Percentiles rank a stretch among this genome's conserved stretches.
Conservation (phyloP, 30 jellyfish, hydroid and myxozoan genomes). For the Catostylus mosaicus region DNA sequence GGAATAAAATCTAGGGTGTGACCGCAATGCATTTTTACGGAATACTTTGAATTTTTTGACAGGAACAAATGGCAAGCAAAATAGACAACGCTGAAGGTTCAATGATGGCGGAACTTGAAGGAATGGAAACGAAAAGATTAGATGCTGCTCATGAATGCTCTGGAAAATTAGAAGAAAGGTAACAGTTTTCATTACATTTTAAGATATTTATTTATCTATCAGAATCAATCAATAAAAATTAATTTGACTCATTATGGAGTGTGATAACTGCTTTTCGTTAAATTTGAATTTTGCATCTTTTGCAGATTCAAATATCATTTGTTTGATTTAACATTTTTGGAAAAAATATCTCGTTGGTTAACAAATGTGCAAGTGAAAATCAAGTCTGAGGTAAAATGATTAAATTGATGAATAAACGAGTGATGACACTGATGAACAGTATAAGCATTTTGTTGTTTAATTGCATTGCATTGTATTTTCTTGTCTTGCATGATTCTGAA, state of each 20-base stretch:
- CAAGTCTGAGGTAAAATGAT: constrained; percentile 75
- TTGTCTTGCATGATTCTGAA: not conserved
- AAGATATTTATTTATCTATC: no score
- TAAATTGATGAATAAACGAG: not conserved
- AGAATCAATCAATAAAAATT: not conserved
- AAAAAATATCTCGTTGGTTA: constrained; percentile 82
- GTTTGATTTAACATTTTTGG: constrained; percentile 85
- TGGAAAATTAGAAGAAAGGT: constrained; percentile 87
- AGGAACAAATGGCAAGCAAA: constrained; percentile 88
- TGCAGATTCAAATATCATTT: constrained; percentile 83
- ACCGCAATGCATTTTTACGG: not conserved
- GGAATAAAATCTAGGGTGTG: not conserved
- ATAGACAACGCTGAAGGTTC: constrained; percentile 83
- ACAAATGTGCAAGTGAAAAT: constrained; percentile 82
- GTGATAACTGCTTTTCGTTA: no score
- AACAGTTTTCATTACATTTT: no score
- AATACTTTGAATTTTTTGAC: not conserved
- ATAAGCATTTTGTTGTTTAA: not conserved
- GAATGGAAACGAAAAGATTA: constrained; percentile 81
- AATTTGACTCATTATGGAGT: not conserved
- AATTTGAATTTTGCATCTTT: not conserved
- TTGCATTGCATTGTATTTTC: constrained; percentile 1
- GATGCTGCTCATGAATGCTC: constrained; percentile 88
- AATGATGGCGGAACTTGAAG: constrained; percentile 87
- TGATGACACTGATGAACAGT: not conserved